Conservation (phyloP, 1,140 invertebrate genomes). For the Vanessa atalanta region DNA sequence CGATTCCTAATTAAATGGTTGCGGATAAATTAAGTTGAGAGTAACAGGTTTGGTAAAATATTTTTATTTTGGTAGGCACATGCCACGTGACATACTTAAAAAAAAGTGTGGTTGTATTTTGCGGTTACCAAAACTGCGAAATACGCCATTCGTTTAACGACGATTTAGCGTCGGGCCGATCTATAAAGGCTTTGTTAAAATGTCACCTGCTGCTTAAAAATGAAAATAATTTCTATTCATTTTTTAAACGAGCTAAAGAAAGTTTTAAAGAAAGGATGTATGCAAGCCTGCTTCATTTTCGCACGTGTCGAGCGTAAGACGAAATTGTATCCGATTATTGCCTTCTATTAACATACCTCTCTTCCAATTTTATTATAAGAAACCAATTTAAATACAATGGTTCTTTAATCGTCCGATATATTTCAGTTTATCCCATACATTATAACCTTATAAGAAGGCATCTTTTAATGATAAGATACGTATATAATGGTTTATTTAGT, state of each 20-base stretch:
- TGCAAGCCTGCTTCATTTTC: slow-evolving; percentile 12
- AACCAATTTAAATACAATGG: slow-evolving; percentile 9
- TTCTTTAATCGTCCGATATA: slow-evolving; percentile 6
- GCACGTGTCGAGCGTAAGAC: slow-evolving; percentile 12
- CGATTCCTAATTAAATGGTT: neutral
- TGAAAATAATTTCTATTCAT: slow-evolving; percentile 22
- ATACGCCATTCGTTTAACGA: slow-evolving; percentile 53
- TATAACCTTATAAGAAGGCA: slow-evolving; percentile 8
- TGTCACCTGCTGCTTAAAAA: slow-evolving; percentile 51
- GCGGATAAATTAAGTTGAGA: neutral
- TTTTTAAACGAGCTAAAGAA: slow-evolving; percentile 15
- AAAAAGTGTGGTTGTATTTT: slow-evolving; percentile 65
- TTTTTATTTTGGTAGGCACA: slow-evolving; percentile 45
- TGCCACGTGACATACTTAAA: slow-evolving; percentile 60
- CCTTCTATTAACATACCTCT: slow-evolving; percentile 9
- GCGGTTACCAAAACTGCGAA: slow-evolving; percentile 65
- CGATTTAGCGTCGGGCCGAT: slow-evolving; percentile 57
- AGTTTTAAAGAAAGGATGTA: slow-evolving; percentile 11
- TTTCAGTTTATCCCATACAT: slow-evolving; percentile 6
- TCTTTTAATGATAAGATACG: slow-evolving; percentile 24
- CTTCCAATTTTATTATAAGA: neutral
- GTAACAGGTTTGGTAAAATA: slow-evolving; percentile 25
- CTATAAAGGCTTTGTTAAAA: slow-evolving; percentile 59
- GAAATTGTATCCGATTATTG: slow-evolving; percentile 12
- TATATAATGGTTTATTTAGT: slow-evolving; percentile 31